These are phyloP conservation scores for Euzophera pinguis DNA, from an alignment of 2,888 invertebrate genomes.

Conservation along the genomic window DNA sequence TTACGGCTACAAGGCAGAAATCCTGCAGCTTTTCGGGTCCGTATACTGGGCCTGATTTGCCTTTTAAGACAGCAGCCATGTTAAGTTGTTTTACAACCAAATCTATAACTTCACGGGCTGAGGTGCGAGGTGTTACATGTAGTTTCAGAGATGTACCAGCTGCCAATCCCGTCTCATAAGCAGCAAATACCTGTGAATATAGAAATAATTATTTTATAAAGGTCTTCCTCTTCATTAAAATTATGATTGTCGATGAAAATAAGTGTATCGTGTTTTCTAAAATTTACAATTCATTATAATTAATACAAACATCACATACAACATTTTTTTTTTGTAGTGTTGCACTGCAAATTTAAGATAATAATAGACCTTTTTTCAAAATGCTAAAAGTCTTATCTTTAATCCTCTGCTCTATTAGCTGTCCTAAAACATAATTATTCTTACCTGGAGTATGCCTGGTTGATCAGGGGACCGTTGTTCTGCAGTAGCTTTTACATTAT, in stretches of 20 bases:
- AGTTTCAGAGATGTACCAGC: slow-evolving; percentile 95
- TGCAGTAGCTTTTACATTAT: slow-evolving; percentile 34
- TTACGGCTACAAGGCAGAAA: slow-evolving; percentile 97
- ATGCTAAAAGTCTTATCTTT: no score
- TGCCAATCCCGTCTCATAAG: slow-evolving; percentile 96
- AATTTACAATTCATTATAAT: no score
- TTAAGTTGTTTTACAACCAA: slow-evolving; percentile 97
- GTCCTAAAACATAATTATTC: not conserved
- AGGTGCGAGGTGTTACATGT: slow-evolving; percentile 95
- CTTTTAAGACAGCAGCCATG: slow-evolving; percentile 92
- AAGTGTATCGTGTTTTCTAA: no score
- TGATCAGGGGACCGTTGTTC: slow-evolving; percentile 52
- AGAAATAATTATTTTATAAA: no score
- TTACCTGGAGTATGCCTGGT: slow-evolving; percentile 84
- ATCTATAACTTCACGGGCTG: slow-evolving; percentile 96
- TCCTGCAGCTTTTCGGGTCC: slow-evolving; percentile 90
- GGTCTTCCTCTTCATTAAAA: no score
- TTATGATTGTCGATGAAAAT: no score
- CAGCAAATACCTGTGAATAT: slow-evolving; percentile 89
- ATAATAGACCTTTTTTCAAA: no score
- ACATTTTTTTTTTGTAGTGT: no score
- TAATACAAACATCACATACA: no score
- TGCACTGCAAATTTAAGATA: no score
- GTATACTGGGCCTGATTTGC: slow-evolving; percentile 92
- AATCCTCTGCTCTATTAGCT: no score